These are phyloP conservation scores for Drosophila ochracea DNA, from an alignment of 2,888 invertebrate species.

Conservation along the genomic window DNA sequence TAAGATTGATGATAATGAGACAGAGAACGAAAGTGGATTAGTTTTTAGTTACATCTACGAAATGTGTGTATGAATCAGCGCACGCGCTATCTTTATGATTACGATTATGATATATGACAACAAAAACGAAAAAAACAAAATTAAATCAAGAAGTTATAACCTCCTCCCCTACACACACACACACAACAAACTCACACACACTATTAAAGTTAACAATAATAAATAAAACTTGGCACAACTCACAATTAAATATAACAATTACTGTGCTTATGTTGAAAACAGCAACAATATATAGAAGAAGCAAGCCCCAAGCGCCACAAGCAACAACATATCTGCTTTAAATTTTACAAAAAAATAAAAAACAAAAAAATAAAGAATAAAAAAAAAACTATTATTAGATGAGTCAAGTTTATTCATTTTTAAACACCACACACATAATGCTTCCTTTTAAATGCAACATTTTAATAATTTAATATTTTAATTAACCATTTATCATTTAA, in stretches of 20 bases:
- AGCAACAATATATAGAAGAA: conserved; percentile 54
- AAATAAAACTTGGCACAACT: conserved; percentile 72
- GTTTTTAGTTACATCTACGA: conserved; percentile 64
- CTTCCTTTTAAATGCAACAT: conserved; percentile 80
- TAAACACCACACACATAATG: conserved; percentile 64
- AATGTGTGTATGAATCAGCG: conserved; percentile 48
- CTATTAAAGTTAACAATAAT: conserved; percentile 74
- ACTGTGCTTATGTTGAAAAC: conserved; percentile 77
- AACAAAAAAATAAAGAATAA: conserved; percentile 28
- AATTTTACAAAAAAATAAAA: conserved; percentile 57
- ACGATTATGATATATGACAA: conserved; percentile 57
- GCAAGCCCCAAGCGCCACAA: conserved; percentile 74
- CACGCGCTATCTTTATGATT: conserved; percentile 63
- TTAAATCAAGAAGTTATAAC: conserved; percentile 68
- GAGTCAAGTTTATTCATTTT: conserved; percentile 68
- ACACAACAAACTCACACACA: conserved; percentile 29
- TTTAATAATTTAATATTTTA: conserved; percentile 72
- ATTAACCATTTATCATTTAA: conserved; percentile 62
- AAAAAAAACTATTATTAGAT: conserved; percentile 51
- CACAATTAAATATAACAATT: conserved; percentile 74
- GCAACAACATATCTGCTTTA: conserved; percentile 82
- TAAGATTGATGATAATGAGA: conserved; percentile 47
- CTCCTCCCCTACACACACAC: conserved; percentile 39
- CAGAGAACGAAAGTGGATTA: conserved; percentile 48
- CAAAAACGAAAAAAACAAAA: conserved; percentile 39